phyloP scores from a whole-genome alignment of 2,797 vertebrate species.

The Gymnocypris eckloni region DNA sequence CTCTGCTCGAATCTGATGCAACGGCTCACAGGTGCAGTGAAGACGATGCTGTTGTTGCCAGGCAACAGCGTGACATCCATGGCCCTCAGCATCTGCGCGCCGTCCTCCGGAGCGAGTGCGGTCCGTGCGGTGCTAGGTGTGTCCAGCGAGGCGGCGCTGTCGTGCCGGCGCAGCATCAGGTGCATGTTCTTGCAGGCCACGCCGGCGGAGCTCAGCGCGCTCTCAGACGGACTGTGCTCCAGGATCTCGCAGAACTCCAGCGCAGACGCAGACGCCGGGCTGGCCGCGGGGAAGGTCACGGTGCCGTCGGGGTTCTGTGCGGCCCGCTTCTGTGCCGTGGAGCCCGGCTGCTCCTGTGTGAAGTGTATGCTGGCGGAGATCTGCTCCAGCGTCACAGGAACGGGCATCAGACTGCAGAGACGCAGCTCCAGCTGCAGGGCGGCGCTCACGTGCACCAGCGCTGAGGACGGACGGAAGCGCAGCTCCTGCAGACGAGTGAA shows the following conservation, averaged over 20 bases:
- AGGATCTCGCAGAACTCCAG: conserved; percentile 89
- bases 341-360: conserved; percentile 84
- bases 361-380: conserved; percentile 87
- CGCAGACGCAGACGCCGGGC: conserved; percentile 60
- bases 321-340: conserved; percentile 76
- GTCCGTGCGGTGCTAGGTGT: conserved; percentile 68
- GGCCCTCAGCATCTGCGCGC: conserved; percentile 83
- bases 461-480: conserved; percentile 84
- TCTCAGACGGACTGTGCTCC: conserved; percentile 91
- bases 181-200: conserved; percentile 94
- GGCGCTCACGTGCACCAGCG: conserved; percentile 90
- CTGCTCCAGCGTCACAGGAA: conserved; percentile 86
- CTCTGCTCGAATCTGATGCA: background rate
- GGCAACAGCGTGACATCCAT: conserved; percentile 83
- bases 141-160: conserved; percentile 82
- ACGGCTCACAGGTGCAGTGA: conserved; percentile 84
- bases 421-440: conserved; percentile 85
- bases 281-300: conserved; percentile 78
- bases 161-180: conserved; percentile 86
- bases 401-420: conserved; percentile 88
- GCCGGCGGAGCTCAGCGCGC: conserved; percentile 84
- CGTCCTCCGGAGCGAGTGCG: conserved; percentile 81
- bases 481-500: conserved; percentile 88
- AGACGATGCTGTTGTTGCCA: conserved; percentile 86
- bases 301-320: conserved; percentile 73